Base-by-base conservation (phyloP, 2,888 invertebrate genomes). In the Mantis religiosa region DNA sequence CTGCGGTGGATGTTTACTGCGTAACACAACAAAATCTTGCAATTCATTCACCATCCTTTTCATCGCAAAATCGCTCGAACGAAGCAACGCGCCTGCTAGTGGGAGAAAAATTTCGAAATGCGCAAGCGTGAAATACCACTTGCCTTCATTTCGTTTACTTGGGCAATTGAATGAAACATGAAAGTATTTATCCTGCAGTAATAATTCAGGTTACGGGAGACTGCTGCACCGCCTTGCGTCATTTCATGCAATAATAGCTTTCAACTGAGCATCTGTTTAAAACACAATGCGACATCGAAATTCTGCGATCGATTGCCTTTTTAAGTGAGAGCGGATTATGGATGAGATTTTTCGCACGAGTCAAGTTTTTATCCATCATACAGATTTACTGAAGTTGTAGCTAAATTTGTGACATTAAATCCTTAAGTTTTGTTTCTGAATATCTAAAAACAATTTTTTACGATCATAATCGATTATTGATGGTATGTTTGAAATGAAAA, bases 31-130 rank as follows among this genome's bases (percentile, higher is more conserved):
- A 20, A 86, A 84, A 87, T 89, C 84, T 89, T 89, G 89, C 89
- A 89, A 89, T 84, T 89, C 89, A 89, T 87, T 89, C 89, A 82
- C 87, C 89, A 89, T 89, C 89, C 89, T 89, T 89, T 89, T 87
- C 89, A 87, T 86, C 86, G 28, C 71, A 86, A 86, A 86, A 86
- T 86, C 54, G 81, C 81, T 81, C n/a, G 15, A 86, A 81, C 81
- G 71, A 86, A 81, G 34, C 41, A 30, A 85, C 81, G 84, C 85
- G 85, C 30, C n/a, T 34, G 28, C 82, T 89, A 28, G 82, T 83
- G 86, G 82, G 82, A 83, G 84, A 82, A 71, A 71, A 30, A 85
- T 89, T 87, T 87, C 88, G 89, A 88, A 89, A 89, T 87, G 87
- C 81, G 71, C 88, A 84, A 87, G 87, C 89, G 88, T 88, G 89